Evolutionary conservation across 2,888 invertebrate genomes (phyloP).

Genomic region (Drosophila robusta): DNA sequence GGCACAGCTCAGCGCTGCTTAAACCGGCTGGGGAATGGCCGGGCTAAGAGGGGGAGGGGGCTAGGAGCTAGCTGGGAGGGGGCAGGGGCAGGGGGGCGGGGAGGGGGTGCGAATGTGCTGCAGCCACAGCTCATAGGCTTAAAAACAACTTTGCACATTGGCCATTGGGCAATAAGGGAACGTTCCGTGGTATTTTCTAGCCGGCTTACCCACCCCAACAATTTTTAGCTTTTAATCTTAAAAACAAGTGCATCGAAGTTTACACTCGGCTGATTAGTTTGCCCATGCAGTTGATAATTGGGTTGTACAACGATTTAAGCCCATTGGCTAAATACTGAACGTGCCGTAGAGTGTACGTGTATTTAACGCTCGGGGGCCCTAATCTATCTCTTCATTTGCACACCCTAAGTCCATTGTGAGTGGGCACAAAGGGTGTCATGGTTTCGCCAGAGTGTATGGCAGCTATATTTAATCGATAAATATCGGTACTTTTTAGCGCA

Average conservation of each 20-base stretch:
- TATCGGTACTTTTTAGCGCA: too few species aligned
- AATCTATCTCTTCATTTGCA: too few species aligned
- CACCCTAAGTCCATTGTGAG: too few species aligned
- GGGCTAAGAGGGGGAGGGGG: background rate
- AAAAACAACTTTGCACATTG: constrained; percentile 62
- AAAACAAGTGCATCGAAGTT: constrained; percentile 70
- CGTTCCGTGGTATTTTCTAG: constrained; percentile 62
- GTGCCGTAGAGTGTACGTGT: background rate
- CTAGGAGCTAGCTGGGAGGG: background rate
- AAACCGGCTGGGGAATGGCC: constrained; percentile 24
- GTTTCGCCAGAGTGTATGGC: too few species aligned
- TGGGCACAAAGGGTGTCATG: too few species aligned
- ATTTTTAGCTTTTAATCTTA: constrained; percentile 65
- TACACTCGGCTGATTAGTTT: constrained; percentile 63
- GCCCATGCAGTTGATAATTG: constrained; percentile 40
- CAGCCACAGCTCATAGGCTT: constrained; percentile 66
- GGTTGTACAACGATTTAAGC: constrained; percentile 8
- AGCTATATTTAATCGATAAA: too few species aligned
- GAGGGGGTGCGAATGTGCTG: constrained; percentile 14
- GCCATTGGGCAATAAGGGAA: constrained; percentile 34
- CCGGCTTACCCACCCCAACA: constrained; percentile 47
- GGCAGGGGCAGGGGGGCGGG: background rate
- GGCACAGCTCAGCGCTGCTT: constrained; percentile 42
- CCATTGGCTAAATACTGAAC: background rate
- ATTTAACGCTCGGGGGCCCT: background rate